Percentiles rank a stretch among this genome's conserved stretches.
phyloP scores from a whole-genome alignment of 2,888 invertebrate genomes.

The Mermis nigrescens region DNA sequence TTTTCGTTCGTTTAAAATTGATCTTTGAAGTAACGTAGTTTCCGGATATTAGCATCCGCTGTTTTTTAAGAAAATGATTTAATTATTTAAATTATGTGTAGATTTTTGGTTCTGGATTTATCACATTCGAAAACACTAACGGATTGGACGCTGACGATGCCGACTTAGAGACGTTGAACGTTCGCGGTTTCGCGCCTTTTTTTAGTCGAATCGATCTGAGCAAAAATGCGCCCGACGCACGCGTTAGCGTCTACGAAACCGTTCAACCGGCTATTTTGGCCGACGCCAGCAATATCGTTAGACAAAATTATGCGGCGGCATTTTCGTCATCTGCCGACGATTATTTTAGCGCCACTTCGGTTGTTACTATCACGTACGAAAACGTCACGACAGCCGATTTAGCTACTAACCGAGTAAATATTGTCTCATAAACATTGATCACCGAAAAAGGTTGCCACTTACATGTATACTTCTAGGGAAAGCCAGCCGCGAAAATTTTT shows the following conservation, averaged over 20 bases:
- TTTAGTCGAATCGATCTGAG: slow-evolving; percentile 24
- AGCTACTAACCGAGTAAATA: too few species aligned
- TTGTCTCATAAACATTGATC: too few species aligned
- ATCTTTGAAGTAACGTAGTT: too few species aligned
- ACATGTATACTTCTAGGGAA: too few species aligned
- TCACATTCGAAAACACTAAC: slow-evolving; percentile 20
- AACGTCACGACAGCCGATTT: slow-evolving; percentile 4
- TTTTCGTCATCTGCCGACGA: too few species aligned
- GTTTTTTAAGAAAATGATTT: too few species aligned
- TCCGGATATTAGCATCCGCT: too few species aligned
- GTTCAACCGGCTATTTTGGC: slow-evolving; percentile 16
- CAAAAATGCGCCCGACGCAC: slow-evolving; percentile 12
- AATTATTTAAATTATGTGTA: too few species aligned
- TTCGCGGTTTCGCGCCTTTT: slow-evolving; percentile 28
- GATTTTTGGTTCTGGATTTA: slow-evolving; percentile 25
- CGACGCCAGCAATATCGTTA: slow-evolving; percentile 16
- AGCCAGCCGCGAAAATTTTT: too few species aligned
- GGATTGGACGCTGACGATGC: slow-evolving; percentile 14
- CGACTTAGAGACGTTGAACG: slow-evolving; percentile 22
- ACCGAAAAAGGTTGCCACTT: too few species aligned
- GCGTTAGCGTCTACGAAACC: slow-evolving; percentile 13
- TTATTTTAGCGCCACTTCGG: slow-evolving; percentile 16
- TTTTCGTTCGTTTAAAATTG: too few species aligned
- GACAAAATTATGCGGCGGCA: slow-evolving; percentile 15
- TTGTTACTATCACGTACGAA: slow-evolving; percentile 4